phyloP scores from a whole-genome alignment of 1,140 invertebrate genomes.

The Olivierus martensii region DNA sequence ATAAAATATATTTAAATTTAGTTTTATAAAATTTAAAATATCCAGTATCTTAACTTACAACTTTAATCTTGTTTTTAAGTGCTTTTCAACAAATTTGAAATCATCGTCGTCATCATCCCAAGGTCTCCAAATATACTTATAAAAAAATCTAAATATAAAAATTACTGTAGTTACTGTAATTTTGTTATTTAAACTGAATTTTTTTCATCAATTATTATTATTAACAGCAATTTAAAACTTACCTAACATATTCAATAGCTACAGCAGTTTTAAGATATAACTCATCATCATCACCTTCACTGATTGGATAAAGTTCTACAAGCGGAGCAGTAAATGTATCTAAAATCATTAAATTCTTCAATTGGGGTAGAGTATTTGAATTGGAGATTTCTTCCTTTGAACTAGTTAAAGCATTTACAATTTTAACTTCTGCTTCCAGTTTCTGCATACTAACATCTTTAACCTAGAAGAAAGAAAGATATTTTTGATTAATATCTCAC shows the following conservation, averaged over 20 bases:
- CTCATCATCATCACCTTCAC: constrained; percentile 16
- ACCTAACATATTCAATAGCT: constrained; percentile 18
- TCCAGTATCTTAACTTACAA: too few relatives aligned
- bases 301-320: constrained; percentile 17
- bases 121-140: constrained; percentile 15
- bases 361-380: background rate
- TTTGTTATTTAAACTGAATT: background rate
- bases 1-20: too few relatives aligned
- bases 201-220: background rate
- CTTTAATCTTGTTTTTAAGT: constrained; percentile 14
- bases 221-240: background rate
- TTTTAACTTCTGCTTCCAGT: constrained; percentile 17
- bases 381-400: background rate
- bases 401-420: constrained; percentile 5
- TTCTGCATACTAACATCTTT: constrained; percentile 10
- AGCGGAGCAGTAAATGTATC: constrained; percentile 11
- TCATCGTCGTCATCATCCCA: constrained; percentile 16
- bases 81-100: constrained; percentile 10
- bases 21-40: too few relatives aligned
- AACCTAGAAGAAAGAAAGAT: constrained; percentile 6
- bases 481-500: background rate
- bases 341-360: background rate
- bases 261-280: constrained; percentile 18
- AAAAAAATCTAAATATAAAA: constrained; percentile 16
- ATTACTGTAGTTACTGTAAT: background rate